Percentiles rank a stretch among this genome's conserved stretches.
phyloP scores from a whole-genome alignment of 2,113 vertebrate genomes.

The Eptatretus burgeri region DNA sequence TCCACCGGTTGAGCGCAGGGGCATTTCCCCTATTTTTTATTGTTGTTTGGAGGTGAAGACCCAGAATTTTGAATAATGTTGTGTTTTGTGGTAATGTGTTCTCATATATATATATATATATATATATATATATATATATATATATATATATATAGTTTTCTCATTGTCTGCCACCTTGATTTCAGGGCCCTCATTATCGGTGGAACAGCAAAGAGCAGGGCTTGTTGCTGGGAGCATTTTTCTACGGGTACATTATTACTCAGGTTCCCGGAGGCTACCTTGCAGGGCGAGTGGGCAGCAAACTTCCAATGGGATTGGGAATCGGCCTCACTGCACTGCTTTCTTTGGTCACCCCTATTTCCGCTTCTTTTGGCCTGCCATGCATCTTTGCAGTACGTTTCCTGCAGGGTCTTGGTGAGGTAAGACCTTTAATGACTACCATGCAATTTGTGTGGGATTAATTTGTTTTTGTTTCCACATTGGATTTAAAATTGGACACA shows the following conservation, averaged over 20 bases:
- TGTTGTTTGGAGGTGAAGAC: too few relatives aligned
- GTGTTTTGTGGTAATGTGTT: too few relatives aligned
- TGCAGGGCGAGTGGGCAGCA: constrained; percentile 44
- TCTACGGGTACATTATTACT: constrained; percentile 84
- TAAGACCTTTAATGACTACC: constrained; percentile 7
- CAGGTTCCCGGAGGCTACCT: constrained; percentile 77
- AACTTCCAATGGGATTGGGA: constrained; percentile 51
- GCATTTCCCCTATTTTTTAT: too few relatives aligned
- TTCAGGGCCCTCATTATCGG: constrained; percentile 18
- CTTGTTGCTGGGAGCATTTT: constrained; percentile 89
- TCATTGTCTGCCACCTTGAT: neutral
- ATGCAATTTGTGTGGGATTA: too few relatives aligned
- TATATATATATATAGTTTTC: too few relatives aligned
- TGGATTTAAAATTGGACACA: too few relatives aligned
- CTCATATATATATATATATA: too few relatives aligned
- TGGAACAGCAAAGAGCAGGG: constrained; percentile 78
- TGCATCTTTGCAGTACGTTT: constrained; percentile 23
- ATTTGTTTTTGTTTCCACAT: too few relatives aligned
- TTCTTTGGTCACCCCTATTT: constrained; percentile 54
- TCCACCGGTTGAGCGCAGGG: too few relatives aligned
- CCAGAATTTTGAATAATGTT: neutral
- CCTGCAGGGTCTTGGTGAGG: constrained; percentile 26
- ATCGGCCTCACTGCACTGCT: constrained; percentile 43
- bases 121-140: too few relatives aligned
- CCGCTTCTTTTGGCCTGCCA: constrained; percentile 26